Evolutionary conservation across 2,888 invertebrate genomes (phyloP), one percentile per base, ranked within the genome.

Genomic region (Eupithecia tripunctaria): DNA sequence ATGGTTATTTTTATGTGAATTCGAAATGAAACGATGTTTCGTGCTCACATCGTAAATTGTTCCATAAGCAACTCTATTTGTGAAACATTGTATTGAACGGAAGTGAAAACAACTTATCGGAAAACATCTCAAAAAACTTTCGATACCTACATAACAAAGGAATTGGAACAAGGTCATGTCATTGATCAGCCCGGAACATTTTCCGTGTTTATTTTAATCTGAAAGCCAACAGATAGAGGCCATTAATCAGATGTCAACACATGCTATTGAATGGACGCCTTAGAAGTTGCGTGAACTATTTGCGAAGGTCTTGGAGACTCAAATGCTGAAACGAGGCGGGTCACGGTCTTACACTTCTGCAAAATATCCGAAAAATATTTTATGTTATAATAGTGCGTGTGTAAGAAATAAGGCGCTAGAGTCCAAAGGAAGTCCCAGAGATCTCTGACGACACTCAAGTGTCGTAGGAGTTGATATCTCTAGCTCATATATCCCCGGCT

Each of bases 211-310:
- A 81, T 84, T 86, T 85, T 84, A 83, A 85, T 82, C 80, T 81
- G 80, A 80, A 80, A 80, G 75, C 77, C 80, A 81, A 74, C 81
- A 81, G 80, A 77, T 76, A 82, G 80, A 79, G 81, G 77, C 84
- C 86, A 89, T 90, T 89, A 88, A 89, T 90, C 89, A 87, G 85
- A 85, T 83, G 90, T 87, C 89, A 86, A 85, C 86, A 85, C 84
- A 84, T 82, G 76, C 80, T 82, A 85, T 85, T 83, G 86, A 85
- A 86, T 84, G 82, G 79, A n/a, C 78, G 79, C 73, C 74, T 76
- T 78, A 77, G 80, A 84, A 83, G 83, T 82, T 83, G 78, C 56
- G 18, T 36, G 83, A 84, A 84, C 83, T 81, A 76, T 76, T 77
- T 74, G 78, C 79, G 81, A 82, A 84, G 83, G 86, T 85, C 21